Conservation (phyloP, 1,140 invertebrate species). For the Aphaenogaster floridana region DNA sequence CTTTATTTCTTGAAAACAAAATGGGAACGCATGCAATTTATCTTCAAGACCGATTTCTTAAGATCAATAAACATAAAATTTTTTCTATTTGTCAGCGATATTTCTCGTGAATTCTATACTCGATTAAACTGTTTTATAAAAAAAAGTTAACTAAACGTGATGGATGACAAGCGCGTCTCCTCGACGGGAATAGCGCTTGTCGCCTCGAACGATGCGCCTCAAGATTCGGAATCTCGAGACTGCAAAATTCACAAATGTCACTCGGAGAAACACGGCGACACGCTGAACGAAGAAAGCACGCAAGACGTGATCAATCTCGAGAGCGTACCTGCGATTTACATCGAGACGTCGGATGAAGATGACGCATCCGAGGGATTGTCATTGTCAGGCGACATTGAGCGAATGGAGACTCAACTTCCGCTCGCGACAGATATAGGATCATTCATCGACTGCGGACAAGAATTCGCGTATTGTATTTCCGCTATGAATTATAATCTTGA, state of each 20-base stretch:
- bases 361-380: conserved; percentile 3
- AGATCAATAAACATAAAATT: not conserved
- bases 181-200: not conserved
- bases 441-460: not conserved
- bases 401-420: not conserved
- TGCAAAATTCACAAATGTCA: conserved; percentile 12
- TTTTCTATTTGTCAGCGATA: not conserved
- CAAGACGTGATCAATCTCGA: not conserved
- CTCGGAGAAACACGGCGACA: not conserved
- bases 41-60: not conserved
- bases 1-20: conserved; percentile 32
- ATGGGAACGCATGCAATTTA: conserved; percentile 28
- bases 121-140: not conserved
- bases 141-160: not conserved
- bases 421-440: not conserved
- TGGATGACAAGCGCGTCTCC: conserved; percentile 3
- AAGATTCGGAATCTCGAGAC: not conserved
- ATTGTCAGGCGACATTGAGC: not conserved
- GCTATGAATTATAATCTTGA: not conserved
- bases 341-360: conserved; percentile 18
- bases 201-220: not conserved
- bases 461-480: not conserved
- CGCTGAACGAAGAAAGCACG: not conserved
- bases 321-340: not conserved
- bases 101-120: not conserved